Base-by-base conservation (phyloP, 2,797 vertebrate genomes). In the Alosa sapidissima region DNA sequence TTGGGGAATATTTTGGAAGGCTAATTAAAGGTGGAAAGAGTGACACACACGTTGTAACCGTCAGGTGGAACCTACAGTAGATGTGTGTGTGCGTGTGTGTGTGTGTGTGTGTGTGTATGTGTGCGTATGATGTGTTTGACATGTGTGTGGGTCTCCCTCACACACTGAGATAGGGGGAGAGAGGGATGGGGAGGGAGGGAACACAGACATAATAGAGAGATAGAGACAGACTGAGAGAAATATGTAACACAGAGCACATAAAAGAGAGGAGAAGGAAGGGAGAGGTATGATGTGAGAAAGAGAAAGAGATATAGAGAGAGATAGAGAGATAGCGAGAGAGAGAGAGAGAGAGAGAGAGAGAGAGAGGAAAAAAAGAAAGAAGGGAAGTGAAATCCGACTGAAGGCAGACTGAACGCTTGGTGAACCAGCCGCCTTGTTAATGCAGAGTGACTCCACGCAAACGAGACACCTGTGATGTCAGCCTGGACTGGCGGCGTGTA, bases 361-460 rank as follows among this genome's bases (percentile, higher is more conserved):
- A 16, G 36, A 41, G 36, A 41, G 68, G 3, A 14, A 19, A 2
- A 75, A 14, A 75, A 21, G 28, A 14, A 75, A 21, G 28, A 8
- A 72, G 6, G 14, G 28, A 28, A 28, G 28, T 21, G 28, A 72
- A 72, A 72, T 28, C 9, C 33, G 28, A 33, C 11, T 33, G 13
- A 72, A 33, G 28, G 16, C 68, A 75, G 68, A 41, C 68, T 75
- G 68, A 75, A 75, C 5, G 68, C 36, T 51, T 62, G 47, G 55
- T 84, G 84, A 51, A 81, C 51, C 86, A 28, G 85, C 51, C 11
- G 75, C 11, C 81, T 54, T 36, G 84, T 84, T 86, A 88, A 88
- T 60, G 82, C 62, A 51, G 83, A 89, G 84, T 85, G 62, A 36
- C 21, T 16, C 3, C 68, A 41, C 68, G 16, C 68, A 41, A 36